Evolutionary conservation across 2,797 vertebrate genomes (phyloP).

Genomic region (Loriculus beryllinus): DNA sequence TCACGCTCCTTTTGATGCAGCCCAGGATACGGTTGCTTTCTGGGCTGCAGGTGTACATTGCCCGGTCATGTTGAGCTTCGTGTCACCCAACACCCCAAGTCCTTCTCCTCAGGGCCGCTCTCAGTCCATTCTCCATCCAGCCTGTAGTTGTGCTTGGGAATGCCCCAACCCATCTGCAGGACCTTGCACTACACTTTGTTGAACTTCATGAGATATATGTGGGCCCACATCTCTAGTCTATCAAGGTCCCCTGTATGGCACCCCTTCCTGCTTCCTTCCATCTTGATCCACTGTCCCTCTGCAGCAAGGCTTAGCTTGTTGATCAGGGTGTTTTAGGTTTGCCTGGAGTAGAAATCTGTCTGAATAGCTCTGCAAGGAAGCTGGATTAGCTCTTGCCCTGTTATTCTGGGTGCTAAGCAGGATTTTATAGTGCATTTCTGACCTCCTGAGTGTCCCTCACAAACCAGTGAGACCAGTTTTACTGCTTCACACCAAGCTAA

Average conservation of each 20-base stretch:
- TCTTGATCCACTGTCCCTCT: neutral
- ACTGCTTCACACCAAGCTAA: neutral
- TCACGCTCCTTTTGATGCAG: neutral
- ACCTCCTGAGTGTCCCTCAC: conserved; percentile 19
- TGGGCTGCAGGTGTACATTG: neutral
- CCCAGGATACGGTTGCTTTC: neutral
- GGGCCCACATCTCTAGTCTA: neutral
- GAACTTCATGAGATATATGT: neutral
- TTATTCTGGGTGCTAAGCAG: neutral
- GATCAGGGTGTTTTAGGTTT: neutral
- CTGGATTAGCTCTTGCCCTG: neutral
- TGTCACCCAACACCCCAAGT: neutral
- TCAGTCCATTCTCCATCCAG: neutral
- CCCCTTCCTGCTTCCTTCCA: neutral
- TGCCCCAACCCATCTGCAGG: neutral
- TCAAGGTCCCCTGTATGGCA: neutral
- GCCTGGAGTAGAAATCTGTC: neutral
- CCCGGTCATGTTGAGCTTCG: neutral
- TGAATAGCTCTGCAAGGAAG: neutral
- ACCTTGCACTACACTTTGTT: neutral
- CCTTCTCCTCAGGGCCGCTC: neutral
- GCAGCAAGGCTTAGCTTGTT: neutral
- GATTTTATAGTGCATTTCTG: neutral
- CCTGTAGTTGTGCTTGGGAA: neutral
- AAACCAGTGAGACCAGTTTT: conserved; percentile 57